A percentile compares a stretch with the other conserved stretches of the same genome.
Conservation (phyloP, 2,113 vertebrate genomes). For the Planiliza haematocheilus region DNA sequence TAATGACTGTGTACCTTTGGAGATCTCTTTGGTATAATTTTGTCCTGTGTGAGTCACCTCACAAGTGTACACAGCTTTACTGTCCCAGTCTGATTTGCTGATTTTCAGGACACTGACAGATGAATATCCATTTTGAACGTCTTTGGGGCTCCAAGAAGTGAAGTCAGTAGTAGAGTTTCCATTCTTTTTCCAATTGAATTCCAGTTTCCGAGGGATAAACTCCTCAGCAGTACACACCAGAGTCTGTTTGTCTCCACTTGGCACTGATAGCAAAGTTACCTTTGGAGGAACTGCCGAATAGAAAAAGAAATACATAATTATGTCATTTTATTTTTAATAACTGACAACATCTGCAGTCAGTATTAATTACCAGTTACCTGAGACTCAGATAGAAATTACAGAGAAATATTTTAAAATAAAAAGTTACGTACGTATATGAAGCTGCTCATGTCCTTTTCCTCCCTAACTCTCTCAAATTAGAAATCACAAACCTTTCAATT, state of each 20-base stretch:
- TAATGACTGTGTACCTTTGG: conserved; percentile 22
- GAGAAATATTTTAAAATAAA: neutral
- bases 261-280: neutral
- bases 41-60: neutral
- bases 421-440: conserved; percentile 4
- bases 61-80: conserved; percentile 21
- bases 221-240: conserved; percentile 14
- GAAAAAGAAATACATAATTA: too few species aligned
- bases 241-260: neutral
- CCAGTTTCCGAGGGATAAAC: neutral
- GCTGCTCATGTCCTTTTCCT: rapidly evolving
- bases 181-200: conserved; percentile 21
- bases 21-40: neutral
- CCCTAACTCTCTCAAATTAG: too few species aligned
- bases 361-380: neutral
- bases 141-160: neutral
- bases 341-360: too few species aligned
- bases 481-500: too few species aligned
- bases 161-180: too few species aligned
- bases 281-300: neutral
- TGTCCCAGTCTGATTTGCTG: conserved; percentile 1
- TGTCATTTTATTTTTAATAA: too few species aligned
- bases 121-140: neutral
- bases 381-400: neutral
- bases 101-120: conserved; percentile 19